Evolutionary conservation across 2,888 invertebrate genomes (phyloP), one percentile per base, ranked within the genome.

Genomic region (Osedax frankpressi): DNA sequence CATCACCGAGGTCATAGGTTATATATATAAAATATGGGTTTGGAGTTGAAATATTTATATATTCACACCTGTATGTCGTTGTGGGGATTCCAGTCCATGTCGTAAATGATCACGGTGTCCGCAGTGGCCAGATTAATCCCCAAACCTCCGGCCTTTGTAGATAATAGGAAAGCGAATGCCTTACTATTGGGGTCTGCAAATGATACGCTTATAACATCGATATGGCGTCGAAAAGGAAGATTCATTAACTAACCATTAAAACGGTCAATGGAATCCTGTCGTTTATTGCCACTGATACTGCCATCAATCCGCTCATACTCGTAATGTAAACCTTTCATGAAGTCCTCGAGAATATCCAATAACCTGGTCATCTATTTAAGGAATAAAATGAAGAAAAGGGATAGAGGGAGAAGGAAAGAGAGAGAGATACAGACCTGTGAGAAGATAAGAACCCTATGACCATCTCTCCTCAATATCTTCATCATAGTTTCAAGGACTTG

Each of bases 51-150:
- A n/a, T n/a, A n/a, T n/a, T n/a, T n/a, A n/a, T 44, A 19, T 44
- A 44, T 44, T 3, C 63, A 27, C 71, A 81, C 82, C 84, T 94
- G 95, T 77, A 96, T 95, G 81, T 97, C 96, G 81, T 96, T 97
- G 86, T 97, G 96, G 0, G 96, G 97, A 89, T 97, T 97, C 96
- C 96, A 97, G 86, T 97, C 97, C 0, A 94, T 94, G 83, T 97
- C 97, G 81, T 94, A 97, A 78, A 97, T 97, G 79, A 97, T 92
- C 71, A 97, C 97, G 30, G 96, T 97, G 82, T 97, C 97, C 1
- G 97, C 97, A 0, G 96, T 96, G 24, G 96, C 96, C 83, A 97
- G 88, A 86, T 97, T 97, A 80, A 97, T 97, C 85, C 97, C 96
- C 75, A 97, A 87, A 83, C 97, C 95, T 78, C 95, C 95, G 71